Conservation (phyloP, 1,140 invertebrate genomes). For the Leptoteleia sp. region DNA sequence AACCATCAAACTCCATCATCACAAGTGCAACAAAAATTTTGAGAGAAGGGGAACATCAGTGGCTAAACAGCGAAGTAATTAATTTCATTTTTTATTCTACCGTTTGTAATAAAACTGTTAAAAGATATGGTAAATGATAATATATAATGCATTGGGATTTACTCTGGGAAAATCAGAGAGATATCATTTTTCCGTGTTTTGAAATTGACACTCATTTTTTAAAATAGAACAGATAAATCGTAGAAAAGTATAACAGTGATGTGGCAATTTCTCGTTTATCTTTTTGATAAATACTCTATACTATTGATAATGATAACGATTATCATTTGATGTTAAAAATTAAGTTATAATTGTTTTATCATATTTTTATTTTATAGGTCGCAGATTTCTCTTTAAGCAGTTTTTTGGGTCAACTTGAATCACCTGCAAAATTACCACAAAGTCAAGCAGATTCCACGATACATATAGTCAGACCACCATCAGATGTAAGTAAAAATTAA, state of each 20-base stretch:
- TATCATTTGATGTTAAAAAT: background rate
- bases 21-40: conserved; percentile 89
- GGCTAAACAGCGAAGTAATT: conserved; percentile 84
- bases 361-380: conserved; percentile 79
- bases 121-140: background rate
- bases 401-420: conserved; percentile 89
- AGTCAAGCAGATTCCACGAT: conserved; percentile 73
- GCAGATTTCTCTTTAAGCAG: conserved; percentile 91
- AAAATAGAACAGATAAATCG: conserved; percentile 4
- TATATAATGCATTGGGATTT: background rate
- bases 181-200: conserved; percentile 22
- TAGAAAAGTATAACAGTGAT: conserved; percentile 4
- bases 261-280: conserved; percentile 25
- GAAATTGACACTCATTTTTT: conserved; percentile 26
- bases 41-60: conserved; percentile 86
- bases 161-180: conserved; percentile 6
- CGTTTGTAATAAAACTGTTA: background rate
- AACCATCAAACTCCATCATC: conserved; percentile 78
- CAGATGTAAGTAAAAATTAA: conserved; percentile 80
- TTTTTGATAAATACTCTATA: too few relatives aligned
- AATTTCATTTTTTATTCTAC: background rate
- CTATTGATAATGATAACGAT: too few relatives aligned
- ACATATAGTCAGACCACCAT: conserved; percentile 77
- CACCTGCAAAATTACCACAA: conserved; percentile 81
- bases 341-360: background rate